Percentiles rank a stretch among this genome's conserved stretches.
phyloP scores from a whole-genome alignment of 1,140 invertebrate species.

The Drosophila mauritiana region DNA sequence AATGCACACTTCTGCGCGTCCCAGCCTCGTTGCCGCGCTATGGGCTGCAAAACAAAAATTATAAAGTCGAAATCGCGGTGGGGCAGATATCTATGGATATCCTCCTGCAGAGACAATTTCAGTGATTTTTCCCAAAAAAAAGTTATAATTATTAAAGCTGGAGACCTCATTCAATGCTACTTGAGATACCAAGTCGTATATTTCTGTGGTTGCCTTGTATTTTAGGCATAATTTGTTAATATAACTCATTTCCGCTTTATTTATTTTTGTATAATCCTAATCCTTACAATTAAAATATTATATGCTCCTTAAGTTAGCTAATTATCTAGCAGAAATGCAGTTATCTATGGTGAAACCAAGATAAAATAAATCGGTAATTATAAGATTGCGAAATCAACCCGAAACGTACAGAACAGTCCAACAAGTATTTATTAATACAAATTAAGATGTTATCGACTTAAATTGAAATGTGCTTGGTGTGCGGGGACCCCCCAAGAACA shows the following conservation, averaged over 20 bases:
- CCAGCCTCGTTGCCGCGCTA: conserved; percentile 23
- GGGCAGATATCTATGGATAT: neutral
- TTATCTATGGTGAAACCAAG: neutral
- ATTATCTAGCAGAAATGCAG: too few relatives aligned
- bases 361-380: neutral
- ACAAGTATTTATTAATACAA: conserved; percentile 77
- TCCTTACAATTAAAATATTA: too few relatives aligned
- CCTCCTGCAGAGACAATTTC: neutral
- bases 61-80: neutral
- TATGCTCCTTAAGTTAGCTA: too few relatives aligned
- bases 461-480: conserved; percentile 63
- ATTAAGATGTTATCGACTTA: conserved; percentile 80
- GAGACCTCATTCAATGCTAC: too few relatives aligned
- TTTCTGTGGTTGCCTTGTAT: too few relatives aligned
- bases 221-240: too few relatives aligned
- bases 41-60: conserved; percentile 1
- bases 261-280: too few relatives aligned
- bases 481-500: neutral
- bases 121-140: too few relatives aligned
- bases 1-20: conserved; percentile 64
- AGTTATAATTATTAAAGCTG: too few relatives aligned
- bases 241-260: too few relatives aligned
- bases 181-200: too few relatives aligned
- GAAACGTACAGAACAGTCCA: conserved; percentile 33
- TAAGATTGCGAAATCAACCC: neutral